Evolutionary conservation across 2,797 vertebrate genomes (phyloP).

Genomic region (Rhinogobio ventralis): DNA sequence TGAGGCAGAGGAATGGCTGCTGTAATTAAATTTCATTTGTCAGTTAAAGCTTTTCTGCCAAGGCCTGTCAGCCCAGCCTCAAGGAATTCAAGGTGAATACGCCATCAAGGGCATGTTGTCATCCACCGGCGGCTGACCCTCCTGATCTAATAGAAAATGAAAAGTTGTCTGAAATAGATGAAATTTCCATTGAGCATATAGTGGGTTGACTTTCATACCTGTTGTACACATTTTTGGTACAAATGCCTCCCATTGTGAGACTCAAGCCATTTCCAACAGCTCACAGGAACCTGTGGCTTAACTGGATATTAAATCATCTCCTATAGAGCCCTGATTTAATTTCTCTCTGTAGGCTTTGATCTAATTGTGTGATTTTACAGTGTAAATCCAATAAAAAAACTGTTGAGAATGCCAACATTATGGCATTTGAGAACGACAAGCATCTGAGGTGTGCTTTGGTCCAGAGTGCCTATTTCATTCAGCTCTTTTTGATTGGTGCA

Average conservation of each 20-base stretch:
- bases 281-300: neutral
- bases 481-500: neutral
- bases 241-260: neutral
- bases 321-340: constrained; percentile 7
- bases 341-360: constrained; percentile 19
- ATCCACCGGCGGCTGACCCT: neutral
- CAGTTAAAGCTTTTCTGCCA: constrained; percentile 57
- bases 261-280: neutral
- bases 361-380: constrained; percentile 19
- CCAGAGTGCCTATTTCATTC: neutral
- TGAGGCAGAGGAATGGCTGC: constrained; percentile 40
- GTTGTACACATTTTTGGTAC: neutral
- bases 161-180: constrained; percentile 10
- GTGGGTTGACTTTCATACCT: neutral
- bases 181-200: constrained; percentile 32
- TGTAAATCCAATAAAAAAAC: constrained; percentile 10
- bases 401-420: constrained; percentile 4
- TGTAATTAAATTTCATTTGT: constrained; percentile 61
- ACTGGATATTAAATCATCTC: constrained; percentile 31
- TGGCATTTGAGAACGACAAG: neutral
- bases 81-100: constrained; percentile 47
- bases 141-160: constrained; percentile 17
- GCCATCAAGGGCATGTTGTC: constrained; percentile 44
- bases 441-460: neutral
- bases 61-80: constrained; percentile 47